Base-by-base conservation (phyloP, 37 sponge, comb jelly and placozoan genomes). In the Mnemiopsis leidyi region DNA sequence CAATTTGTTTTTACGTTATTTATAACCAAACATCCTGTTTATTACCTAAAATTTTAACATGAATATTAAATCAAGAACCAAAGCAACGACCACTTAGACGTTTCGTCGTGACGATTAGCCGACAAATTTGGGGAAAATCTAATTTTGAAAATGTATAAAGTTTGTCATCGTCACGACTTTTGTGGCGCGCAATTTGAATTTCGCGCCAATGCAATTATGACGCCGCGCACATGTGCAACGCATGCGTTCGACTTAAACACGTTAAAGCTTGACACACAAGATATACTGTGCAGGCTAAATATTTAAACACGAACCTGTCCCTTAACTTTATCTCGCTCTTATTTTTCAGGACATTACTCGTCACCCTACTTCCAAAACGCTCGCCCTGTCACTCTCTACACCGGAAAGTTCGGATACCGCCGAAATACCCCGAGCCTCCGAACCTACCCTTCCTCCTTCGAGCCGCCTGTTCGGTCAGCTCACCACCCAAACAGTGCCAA, bases 291-390 rank as follows among this genome's bases (percentile, higher is more conserved):
- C 61, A 48, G 61, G 13, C 61, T 48, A 48, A 18, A 18, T 18
- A 48, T 20, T 32, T 20, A 34, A 77, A 31, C 79, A 28, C 33
- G 20, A 32, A 16, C n/a, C n/a, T n/a, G n/a, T 61, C 68, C 68
- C 68, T 21, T 61, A 18, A 21, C 68, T 61, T 61, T 61, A 61
- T 18, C 68, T 61, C n/a, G n/a, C n/a, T n/a, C n/a, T 71, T 71
- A 3, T 5, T 28, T 28, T 34, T 77, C 79, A 77, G 79, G 79
- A 32, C 79, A 77, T 20, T 77, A 34, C 79, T 77, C 79, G 36
- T 77, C 79, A 1, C 79, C 79, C 18, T 77, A 77, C 79, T 77
- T 32, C 79, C 79, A 77, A 32, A 77, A 77, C 36, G 32, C 79
- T 1, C 26, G 32, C 0, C 79, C 79, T 32, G 79, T 77, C 18